These are phyloP conservation scores for Zaprionus lachaisei DNA, from an alignment of 1,140 invertebrate genomes.

Conservation along the genomic window DNA sequence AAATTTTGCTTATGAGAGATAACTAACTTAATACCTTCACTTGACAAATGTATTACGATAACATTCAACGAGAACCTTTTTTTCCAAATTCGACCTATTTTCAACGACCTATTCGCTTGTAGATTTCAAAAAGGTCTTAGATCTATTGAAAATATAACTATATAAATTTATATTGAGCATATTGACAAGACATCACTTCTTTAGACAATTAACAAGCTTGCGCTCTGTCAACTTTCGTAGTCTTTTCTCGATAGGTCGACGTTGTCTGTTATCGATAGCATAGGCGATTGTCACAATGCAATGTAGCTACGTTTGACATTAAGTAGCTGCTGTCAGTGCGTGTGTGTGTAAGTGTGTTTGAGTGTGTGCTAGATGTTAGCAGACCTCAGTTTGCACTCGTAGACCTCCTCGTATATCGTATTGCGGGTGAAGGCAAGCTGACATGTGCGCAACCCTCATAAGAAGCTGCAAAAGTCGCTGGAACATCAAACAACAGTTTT, in stretches of 20 bases:
- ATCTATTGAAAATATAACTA: too few species aligned
- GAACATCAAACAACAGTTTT: conserved; percentile 29
- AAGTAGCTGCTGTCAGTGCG: conserved; percentile 5
- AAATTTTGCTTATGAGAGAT: background rate
- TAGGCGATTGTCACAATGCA: background rate
- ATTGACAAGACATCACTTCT: background rate
- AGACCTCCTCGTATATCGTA: conserved; percentile 10
- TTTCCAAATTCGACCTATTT: too few species aligned
- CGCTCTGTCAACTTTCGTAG: too few species aligned
- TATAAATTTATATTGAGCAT: background rate
- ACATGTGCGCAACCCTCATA: conserved; percentile 28
- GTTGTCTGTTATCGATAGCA: background rate
- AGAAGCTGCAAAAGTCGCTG: conserved; percentile 6
- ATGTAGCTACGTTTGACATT: conserved; percentile 3
- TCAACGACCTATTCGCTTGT: background rate
- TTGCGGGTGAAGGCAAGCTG: conserved; percentile 21
- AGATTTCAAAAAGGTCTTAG: background rate
- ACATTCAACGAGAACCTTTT: background rate
- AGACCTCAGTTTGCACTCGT: background rate
- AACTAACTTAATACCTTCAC: background rate
- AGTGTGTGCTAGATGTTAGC: background rate
- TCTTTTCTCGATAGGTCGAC: background rate
- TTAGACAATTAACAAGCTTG: background rate
- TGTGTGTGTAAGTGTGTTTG: background rate
- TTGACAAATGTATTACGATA: background rate